Base-by-base conservation (phyloP, 2,797 vertebrate genomes). In the Choloepus didactylus region DNA sequence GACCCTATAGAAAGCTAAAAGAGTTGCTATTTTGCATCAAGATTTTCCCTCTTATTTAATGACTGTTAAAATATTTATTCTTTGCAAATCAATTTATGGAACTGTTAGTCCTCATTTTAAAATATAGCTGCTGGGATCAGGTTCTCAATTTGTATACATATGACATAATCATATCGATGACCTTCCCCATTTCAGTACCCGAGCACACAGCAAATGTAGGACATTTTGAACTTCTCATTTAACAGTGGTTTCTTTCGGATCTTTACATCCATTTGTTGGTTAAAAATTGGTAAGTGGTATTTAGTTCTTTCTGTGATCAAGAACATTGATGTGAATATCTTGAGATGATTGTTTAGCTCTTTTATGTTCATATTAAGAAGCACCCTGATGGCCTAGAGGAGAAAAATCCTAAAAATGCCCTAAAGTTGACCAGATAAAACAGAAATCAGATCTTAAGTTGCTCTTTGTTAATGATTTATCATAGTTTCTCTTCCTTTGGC, bases 61-160 rank as follows among this genome's bases (percentile, higher is more conserved):
- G 77, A 51, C 29, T 92, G 67, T 49, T n/a, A 66, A 92, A 87
- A 38, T 54, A 51, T 86, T 93, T 92, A 56, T 85, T 83, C 60
- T 83, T 91, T 86, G 25, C 41, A 94, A 67, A 67, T 1, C n/a
- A 77, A 35, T 59, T 89, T 69, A 15, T 84, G 66, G 81, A 92
- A 89, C 75, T 59, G 4, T 75, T 81, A 54, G 12, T 60, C 27
- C 73, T 95, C 31, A 11, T 27, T 80, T 94, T 91, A 84, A 92
- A 93, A 12, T 14, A 46, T n/a, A 92, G 25, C 35, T 92, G 4
- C 62, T 89, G 79, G n/a, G 54, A 64, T 38, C 93, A 62, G 41
- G 19, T 80, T 21, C 18, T 83, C 46, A 29, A 62, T 76, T 25
- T 31, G 21, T 56, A 38, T 23, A 29, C 25, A 6, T 8, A 67